Evolutionary conservation across 2,888 invertebrate genomes (phyloP), one percentile per base, ranked within the genome.

Genomic region (Andrena marginata): DNA sequence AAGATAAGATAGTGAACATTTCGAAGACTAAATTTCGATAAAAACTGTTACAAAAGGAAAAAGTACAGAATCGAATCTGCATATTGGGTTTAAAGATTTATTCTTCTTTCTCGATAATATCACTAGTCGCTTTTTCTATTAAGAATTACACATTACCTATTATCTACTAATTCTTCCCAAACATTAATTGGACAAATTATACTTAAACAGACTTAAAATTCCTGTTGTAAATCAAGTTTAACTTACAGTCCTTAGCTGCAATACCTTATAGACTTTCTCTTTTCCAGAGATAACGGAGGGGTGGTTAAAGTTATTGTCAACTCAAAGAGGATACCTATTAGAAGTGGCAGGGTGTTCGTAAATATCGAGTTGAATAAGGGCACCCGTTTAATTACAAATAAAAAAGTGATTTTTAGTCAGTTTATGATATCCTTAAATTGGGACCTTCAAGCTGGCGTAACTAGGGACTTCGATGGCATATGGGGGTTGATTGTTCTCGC

Each of bases 401-500:
- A 16, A 7, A 13, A 49, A 54, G n/a, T 5, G 7, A 4, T 8
- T 1, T 5, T 1, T 51, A 20, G 51, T 31, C 13, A 16, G 16
- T 16, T 20, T 2, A 10, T 8, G 42, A 42, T 31, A 35, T 4
- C 0, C 29, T 77, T 80, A 74, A 16, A 69, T 29, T 2, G 81
- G 49, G 51, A 78, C 67, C 62, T 88, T 88, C 54, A 80, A 42
- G 13, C 60, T 71, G 8, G 73, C 20, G 64, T 88, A 88, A 62
- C 72, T 74, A 0, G 85, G 82, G 0, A 90, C 5, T 59, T 85
- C 74, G 13, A 92, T 60, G 42, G 88, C 87, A 63, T 91, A 91
- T 5, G 88, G 86, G 4, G 91, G 88, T 42, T 91, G 80, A 54
- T 87, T 85, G 16, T 86, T 87, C 71, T 92, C 92, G 62, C 85